Evolutionary conservation across 2,113 vertebrate species (phyloP).

Genomic region (Cygnus atratus): DNA sequence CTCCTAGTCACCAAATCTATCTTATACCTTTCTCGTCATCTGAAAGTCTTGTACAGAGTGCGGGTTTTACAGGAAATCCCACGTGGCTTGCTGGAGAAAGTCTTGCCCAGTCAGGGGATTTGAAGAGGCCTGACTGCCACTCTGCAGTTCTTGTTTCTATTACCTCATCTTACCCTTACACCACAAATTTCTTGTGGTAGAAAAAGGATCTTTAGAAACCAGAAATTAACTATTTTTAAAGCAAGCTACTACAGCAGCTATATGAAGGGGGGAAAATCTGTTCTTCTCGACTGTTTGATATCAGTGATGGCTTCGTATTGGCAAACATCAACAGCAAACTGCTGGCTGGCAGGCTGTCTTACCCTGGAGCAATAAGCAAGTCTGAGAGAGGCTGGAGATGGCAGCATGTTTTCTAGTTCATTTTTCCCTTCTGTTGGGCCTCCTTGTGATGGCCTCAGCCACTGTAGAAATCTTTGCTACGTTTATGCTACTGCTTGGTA

Average conservation of each 20-base stretch:
- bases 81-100: fast-evolving
- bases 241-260: background rate
- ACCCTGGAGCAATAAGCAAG: background rate
- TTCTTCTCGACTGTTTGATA: background rate
- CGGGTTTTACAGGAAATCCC: background rate
- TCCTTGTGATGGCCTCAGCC: background rate
- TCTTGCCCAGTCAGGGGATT: background rate
- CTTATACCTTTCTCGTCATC: background rate
- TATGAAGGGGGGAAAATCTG: background rate
- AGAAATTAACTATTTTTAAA: background rate
- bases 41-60: background rate
- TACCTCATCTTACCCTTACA: background rate
- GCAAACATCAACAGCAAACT: background rate
- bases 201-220: background rate
- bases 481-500: background rate
- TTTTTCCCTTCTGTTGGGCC: fast-evolving
- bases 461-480: background rate
- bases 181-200: background rate
- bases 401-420: background rate
- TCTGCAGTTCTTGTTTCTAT: background rate
- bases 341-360: background rate
- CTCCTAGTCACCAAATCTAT: background rate
- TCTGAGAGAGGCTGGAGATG: background rate
- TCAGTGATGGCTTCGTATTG: background rate
- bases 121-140: background rate